phyloP scores from a whole-genome alignment of 2,888 invertebrate species.

The Rhagophthalmus giganteus region DNA sequence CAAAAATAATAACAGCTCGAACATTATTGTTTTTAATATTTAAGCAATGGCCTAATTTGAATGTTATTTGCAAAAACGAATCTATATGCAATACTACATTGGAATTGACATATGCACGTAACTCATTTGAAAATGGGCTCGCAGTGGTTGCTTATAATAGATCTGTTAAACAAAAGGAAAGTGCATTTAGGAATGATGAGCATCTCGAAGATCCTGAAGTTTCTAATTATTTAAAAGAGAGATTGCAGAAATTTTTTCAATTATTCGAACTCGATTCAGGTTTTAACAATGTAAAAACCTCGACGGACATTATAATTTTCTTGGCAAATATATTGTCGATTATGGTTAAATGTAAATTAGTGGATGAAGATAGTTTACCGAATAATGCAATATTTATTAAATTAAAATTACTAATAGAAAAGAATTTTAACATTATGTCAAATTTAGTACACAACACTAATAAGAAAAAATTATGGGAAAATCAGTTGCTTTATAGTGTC shows the following conservation, averaged over 20 bases:
- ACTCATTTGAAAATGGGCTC: too few relatives aligned
- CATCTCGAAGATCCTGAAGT: slow-evolving; percentile 1
- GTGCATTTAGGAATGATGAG: not conserved
- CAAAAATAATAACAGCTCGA: slow-evolving; percentile 37
- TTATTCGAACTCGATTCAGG: too few relatives aligned
- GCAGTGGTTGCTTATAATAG: too few relatives aligned
- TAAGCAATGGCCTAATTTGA: slow-evolving; percentile 43
- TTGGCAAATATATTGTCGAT: slow-evolving; percentile 31
- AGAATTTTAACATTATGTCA: slow-evolving; percentile 28
- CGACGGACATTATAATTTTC: slow-evolving; percentile 28
- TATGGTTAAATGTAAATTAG: slow-evolving; percentile 26
- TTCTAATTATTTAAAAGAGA: slow-evolving; percentile 11
- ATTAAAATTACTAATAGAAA: slow-evolving; percentile 33
- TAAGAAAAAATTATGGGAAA: slow-evolving; percentile 10
- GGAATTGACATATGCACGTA: too few relatives aligned
- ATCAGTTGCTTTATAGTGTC: slow-evolving; percentile 15
- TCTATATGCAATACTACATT: slow-evolving; percentile 38
- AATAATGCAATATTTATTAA: slow-evolving; percentile 6
- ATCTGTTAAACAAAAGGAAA: too few relatives aligned
- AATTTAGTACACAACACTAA: slow-evolving; percentile 5
- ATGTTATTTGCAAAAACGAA: too few relatives aligned
- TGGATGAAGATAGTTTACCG: slow-evolving; percentile 21
- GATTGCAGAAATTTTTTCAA: slow-evolving; percentile 6
- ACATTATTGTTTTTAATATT: slow-evolving; percentile 43
- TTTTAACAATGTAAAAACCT: too few relatives aligned